Percentiles rank a stretch among this genome's conserved stretches.
Conservation (phyloP, 2,797 vertebrate genomes). For the Clangula hyemalis region DNA sequence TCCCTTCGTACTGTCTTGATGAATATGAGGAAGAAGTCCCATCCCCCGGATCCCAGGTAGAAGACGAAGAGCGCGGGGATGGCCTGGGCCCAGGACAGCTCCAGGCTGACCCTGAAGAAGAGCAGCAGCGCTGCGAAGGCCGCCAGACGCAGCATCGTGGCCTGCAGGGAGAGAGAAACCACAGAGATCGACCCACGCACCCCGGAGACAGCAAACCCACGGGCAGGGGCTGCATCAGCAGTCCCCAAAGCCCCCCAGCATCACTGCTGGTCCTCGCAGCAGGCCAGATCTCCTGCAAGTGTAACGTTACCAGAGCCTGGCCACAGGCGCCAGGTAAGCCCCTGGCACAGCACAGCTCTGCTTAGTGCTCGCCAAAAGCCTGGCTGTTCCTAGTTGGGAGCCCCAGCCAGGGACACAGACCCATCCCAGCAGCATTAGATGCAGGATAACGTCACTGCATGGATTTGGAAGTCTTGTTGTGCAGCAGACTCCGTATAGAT, state of each 20-base stretch:
- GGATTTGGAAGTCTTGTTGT: background rate
- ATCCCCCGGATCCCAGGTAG: constrained; percentile 92
- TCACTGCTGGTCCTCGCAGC: background rate
- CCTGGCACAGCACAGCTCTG: accelerated
- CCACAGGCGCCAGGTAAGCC: background rate
- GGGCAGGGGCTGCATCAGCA: background rate
- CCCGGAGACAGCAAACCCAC: background rate
- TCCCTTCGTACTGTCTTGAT: constrained; percentile 90
- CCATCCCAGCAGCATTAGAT: accelerated
- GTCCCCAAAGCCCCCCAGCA: background rate
- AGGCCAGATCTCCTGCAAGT: background rate
- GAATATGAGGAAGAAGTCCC: constrained; percentile 87
- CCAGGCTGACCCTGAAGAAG: constrained; percentile 84
- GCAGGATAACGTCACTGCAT: background rate
- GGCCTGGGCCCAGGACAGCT: constrained; percentile 90
- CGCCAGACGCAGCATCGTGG: constrained; percentile 87
- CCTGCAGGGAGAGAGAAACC: constrained; percentile 34
- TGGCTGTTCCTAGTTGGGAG: background rate
- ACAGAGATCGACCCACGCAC: background rate
- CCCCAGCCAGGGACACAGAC: background rate
- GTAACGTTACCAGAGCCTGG: background rate
- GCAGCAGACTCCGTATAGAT: background rate
- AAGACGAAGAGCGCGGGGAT: constrained; percentile 86
- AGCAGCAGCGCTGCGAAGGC: constrained; percentile 86
- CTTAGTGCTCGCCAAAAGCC: background rate